Percentiles rank a stretch among this genome's conserved stretches.
Conservation (phyloP, 1,140 invertebrate genomes). For the Papilio polytes region DNA sequence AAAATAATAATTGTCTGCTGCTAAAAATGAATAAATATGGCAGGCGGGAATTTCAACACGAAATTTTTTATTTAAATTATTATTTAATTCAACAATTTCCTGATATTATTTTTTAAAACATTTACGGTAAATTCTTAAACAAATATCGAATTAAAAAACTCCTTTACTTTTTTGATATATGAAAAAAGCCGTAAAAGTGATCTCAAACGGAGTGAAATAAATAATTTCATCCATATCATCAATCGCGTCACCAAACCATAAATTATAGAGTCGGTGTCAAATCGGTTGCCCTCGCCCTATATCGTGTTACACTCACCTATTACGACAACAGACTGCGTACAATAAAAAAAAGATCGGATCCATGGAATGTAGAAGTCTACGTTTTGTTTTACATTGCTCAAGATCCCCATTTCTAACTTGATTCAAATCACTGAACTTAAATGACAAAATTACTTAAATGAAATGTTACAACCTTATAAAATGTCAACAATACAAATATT, state of each 20-base stretch:
- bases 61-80: background rate
- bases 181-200: constrained; percentile 52
- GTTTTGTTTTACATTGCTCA: constrained; percentile 17
- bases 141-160: background rate
- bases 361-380: constrained; percentile 36
- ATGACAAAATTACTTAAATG: too few species aligned
- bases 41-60: background rate
- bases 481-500: too few species aligned
- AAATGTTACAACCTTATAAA: too few species aligned
- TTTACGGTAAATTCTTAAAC: background rate
- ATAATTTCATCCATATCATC: constrained; percentile 75
- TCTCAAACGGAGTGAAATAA: constrained; percentile 62
- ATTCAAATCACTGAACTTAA: constrained; percentile 9
- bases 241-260: constrained; percentile 69
- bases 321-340: constrained; percentile 46
- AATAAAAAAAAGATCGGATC: constrained; percentile 28
- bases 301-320: constrained; percentile 68
- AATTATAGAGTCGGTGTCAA: constrained; percentile 69
- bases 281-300: constrained; percentile 56
- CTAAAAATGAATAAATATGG: constrained; percentile 1
- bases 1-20: background rate
- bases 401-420: background rate
- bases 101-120: background rate
- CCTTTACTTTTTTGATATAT: too few species aligned
- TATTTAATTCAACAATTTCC: background rate